Evolutionary conservation across 2,888 invertebrate species (phyloP), one percentile per base, ranked within the genome.

Genomic region (Rhyacophila evoluta): DNA sequence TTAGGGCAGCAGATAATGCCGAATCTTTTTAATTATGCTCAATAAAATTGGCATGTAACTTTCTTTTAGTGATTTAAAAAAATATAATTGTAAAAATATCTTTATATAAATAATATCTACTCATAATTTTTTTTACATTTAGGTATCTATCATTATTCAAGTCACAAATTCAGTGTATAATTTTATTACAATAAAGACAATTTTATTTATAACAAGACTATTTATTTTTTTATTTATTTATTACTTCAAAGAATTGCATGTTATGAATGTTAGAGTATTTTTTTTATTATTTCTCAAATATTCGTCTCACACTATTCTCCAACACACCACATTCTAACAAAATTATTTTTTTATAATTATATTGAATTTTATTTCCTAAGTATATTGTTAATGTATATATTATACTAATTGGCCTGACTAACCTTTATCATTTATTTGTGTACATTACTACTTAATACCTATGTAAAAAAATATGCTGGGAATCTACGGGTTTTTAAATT

Each of bases 91-190:
- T 29, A 19, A 37, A 72, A 37, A 72, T 72, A 72, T 39, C 11
- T 19, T 12, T 38, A 33, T 33, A 19, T 70, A 27, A 33, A 11
- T 25, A 41, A 41, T 41, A 41, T 41, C 2, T 11, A 41, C 2
- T 33, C 6, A 33, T 33, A 19, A 55, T 55, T 55, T 19, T 55
- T 19, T 15, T n/a, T n/a, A n/a, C n/a, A n/a, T n/a, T n/a, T 55
- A 55, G 10, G 55, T 55, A 55, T 55, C 12, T 19, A 29, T 69
- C 12, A 29, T 27, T 69, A 69, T 12, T 33, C 12, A 68, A 77
- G 73, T 77, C 73, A 73, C 77, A 77, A 77, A 77, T 29, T 72
- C 28, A 38, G 72, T 69, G 70, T 70, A 68, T 29, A 27, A 72
- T 37, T 77, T 72, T 77, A 41, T 38, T 73, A 70, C 39, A 77